These are phyloP conservation scores for Geophilus truncorum DNA, from an alignment of 2,888 invertebrate species.

Conservation along the genomic window DNA sequence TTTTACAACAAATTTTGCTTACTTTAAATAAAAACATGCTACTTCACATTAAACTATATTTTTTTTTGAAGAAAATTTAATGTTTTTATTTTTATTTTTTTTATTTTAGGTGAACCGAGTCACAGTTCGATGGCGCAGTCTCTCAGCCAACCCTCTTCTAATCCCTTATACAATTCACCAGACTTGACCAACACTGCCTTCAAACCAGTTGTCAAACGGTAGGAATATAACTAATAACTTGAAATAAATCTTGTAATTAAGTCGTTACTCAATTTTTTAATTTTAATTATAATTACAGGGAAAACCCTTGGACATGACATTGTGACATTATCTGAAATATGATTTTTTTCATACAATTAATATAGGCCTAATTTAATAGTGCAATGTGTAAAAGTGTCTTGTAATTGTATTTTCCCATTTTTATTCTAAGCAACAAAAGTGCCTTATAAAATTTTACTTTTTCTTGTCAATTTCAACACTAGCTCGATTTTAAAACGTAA, in stretches of 20 bases:
- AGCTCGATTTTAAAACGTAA: neutral
- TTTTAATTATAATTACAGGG: neutral
- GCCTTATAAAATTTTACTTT: neutral
- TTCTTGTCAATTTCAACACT: neutral
- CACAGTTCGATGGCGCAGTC: neutral
- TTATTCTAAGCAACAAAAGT: neutral
- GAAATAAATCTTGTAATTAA: neutral
- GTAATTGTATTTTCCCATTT: neutral
- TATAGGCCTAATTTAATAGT: conserved; percentile 11
- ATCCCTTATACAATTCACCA: neutral
- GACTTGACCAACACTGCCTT: conserved; percentile 29
- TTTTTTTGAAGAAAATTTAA: neutral
- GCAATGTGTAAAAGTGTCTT: conserved; percentile 7
- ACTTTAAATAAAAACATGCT: no score
- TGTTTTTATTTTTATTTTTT: no score
- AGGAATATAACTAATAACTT: neutral
- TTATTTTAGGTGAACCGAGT: neutral
- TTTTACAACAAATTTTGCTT: no score
- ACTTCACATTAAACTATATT: no score
- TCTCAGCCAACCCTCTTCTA: neutral
- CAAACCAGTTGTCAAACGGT: conserved; percentile 32
- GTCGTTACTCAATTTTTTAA: no score
- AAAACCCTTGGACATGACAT: conserved; percentile 20
- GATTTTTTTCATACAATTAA: neutral
- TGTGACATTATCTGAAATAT: neutral